phyloP scores from a whole-genome alignment of 2,797 vertebrate species.

The Argya squamiceps region DNA sequence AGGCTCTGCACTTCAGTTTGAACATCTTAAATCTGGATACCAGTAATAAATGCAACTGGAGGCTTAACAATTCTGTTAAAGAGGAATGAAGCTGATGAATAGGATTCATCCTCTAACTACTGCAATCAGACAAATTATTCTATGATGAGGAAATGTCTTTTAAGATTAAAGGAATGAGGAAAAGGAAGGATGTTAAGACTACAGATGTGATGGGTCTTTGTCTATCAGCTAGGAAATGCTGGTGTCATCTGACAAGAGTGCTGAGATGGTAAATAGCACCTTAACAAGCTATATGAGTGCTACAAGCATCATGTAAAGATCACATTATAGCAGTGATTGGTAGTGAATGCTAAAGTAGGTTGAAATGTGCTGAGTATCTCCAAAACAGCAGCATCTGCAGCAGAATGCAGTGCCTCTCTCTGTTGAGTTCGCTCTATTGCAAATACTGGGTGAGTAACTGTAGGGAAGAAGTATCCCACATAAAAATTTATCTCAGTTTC shows the following conservation, averaged over 20 bases:
- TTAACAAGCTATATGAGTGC: neutral
- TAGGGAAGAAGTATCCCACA: neutral
- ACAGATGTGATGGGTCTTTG: slow-evolving; percentile 8
- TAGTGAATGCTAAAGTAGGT: neutral
- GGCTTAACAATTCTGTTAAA: neutral
- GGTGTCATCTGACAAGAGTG: neutral
- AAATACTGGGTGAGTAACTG: neutral
- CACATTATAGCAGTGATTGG: neutral
- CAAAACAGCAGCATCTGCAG: neutral
- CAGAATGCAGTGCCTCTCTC: neutral
- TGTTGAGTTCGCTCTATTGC: neutral
- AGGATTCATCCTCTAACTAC: slow-evolving; percentile 20
- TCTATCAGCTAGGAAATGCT: neutral
- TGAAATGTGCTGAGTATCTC: neutral
- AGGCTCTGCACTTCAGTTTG: neutral
- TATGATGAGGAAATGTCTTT: slow-evolving; percentile 1
- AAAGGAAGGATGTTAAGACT: slow-evolving; percentile 6
- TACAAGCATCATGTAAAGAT: neutral
- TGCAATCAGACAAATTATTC: slow-evolving; percentile 53
- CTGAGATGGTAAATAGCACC: neutral
- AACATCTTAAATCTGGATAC: neutral
- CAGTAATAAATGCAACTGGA: neutral
- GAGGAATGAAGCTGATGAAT: slow-evolving; percentile 15
- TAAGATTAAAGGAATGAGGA: slow-evolving; percentile 13
- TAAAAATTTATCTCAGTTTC: neutral